Base-by-base conservation (phyloP, 2,888 invertebrate genomes). In the Pterostichus niger region DNA sequence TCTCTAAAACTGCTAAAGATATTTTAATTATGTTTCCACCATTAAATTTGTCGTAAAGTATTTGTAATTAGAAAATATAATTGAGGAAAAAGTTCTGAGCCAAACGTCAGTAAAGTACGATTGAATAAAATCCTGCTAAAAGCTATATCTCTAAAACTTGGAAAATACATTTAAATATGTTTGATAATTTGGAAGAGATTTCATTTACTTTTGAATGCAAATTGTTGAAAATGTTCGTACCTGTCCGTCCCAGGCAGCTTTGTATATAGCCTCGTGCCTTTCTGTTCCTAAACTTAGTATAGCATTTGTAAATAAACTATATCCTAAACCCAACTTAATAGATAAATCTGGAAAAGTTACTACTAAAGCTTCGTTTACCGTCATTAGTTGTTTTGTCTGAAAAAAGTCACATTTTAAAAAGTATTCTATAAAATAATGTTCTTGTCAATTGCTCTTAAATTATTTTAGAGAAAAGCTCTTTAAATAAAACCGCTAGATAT, bases 301-400 rank as follows among this genome's bases (percentile, higher is more conserved):
- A 0, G 95, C 94, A 88, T 96, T 96, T 44, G 94, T 94, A 86
- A 95, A 95, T 24, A 96, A 89, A 85, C 94, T 94, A 84, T 95
- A 93, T 0, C 96, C 95, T 15, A 96, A 91, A 0, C 94, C 96
- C 88, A 95, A 94, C 89, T 96, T 96, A 1, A 96, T 94, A 0
- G 95, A 95, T 5, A 96, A 92, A 85, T 94, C 94, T 0, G 95
- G 94, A 87, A 93, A 94, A 44, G 94, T 89, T 15, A 93, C 92
- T 86, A 94, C 94, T 33, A 95, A 90, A 0, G 95, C 95, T 88
- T 95, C 95, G 87, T 96, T 95, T 83, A 95, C 92, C 9, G 94
- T 92, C 95, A 96, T 94, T 88, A 96, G 89, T 86, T 93, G 92
- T 86, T 93, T 92, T n/a, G 95, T 95, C 94, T 94, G 89, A 84